Evolutionary conservation across 2,888 invertebrate genomes (phyloP), one percentile per base, ranked within the genome.

Genomic region (Minunthozetes semirufus): DNA sequence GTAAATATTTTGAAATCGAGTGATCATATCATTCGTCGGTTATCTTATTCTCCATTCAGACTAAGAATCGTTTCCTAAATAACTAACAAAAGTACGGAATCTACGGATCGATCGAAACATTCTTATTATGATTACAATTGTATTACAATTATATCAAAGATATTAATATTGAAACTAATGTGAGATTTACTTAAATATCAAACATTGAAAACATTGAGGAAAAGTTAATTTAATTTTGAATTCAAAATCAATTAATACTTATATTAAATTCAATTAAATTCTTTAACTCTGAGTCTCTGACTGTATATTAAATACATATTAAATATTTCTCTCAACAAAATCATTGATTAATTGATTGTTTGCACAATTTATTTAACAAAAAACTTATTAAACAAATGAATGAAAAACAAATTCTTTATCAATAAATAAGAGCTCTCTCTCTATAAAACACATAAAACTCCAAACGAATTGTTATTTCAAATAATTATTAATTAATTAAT

Each of bases 331-430:
- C 66, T 66, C 66, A 66, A 59, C 59, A 42, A 42, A 42, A 42
- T 42, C 15, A 66, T 38, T 66, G 66, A 66, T 66, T 66, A 42
- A 66, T 38, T 66, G 66, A 66, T 66, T 66, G 66, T 66, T 66
- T 66, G 66, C 66, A 66, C 66, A 66, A 66, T 66, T 66, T 66
- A 66, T 66, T 66, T 66, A 33, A 66, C 53, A 59, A 22, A 17
- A 19, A 17, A 50, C 33, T 33, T 33, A 33, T 33, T 33, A 5
- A 33, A 33, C 33, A 50, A 50, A 19, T 6, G 19, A 50, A n/a
- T n/a, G n/a, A 19, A 50, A 33, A 33, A 33, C 50, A 50, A 59
- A 59, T 27, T 19, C 19, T 19, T 63, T 66, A 66, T 66, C 66
- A 66, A 38, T 42, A 66, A 66, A 22, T 66, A 66, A 66, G 66